These are phyloP conservation scores for Tipula vernalis DNA, from an alignment of 2,888 invertebrate species.

Conservation along the genomic window DNA sequence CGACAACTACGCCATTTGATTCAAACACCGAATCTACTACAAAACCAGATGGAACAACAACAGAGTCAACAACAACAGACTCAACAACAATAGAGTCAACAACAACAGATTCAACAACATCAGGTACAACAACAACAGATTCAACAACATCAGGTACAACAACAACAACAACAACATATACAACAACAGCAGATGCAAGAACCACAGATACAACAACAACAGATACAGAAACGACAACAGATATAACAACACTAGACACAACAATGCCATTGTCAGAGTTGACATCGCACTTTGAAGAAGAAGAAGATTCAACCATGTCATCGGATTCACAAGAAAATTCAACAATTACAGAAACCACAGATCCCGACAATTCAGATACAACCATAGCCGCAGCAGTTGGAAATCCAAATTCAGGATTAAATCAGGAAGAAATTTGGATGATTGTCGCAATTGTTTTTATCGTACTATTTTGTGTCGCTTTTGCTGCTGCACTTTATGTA, in stretches of 20 bases:
- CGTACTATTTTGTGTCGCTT: not conserved
- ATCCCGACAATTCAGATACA: not conserved
- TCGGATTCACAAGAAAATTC: too few species aligned
- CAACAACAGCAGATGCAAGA: not conserved
- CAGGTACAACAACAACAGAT: not conserved
- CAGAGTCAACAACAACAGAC: not conserved
- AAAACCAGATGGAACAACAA: too few species aligned
- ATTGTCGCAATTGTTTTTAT: not conserved
- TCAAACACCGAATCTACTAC: not conserved
- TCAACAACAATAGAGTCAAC: not conserved
- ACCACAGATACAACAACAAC: not conserved
- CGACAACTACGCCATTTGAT: not conserved
- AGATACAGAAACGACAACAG: not conserved
- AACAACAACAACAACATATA: not conserved
- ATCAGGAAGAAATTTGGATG: not conserved
- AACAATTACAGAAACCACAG: not conserved
- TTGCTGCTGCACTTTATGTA: not conserved
- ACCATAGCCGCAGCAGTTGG: not conserved
- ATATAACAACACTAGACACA: not conserved
- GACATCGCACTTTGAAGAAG: too few species aligned
- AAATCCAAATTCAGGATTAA: not conserved
- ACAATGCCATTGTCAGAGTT: not conserved
- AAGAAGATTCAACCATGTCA: not conserved
- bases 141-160: not conserved
- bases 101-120: not conserved